A percentile compares a stretch with the other conserved stretches of the same genome.
Evolutionary conservation across 2,797 vertebrate genomes (phyloP).

Genomic region (Enteromius treurensis): DNA sequence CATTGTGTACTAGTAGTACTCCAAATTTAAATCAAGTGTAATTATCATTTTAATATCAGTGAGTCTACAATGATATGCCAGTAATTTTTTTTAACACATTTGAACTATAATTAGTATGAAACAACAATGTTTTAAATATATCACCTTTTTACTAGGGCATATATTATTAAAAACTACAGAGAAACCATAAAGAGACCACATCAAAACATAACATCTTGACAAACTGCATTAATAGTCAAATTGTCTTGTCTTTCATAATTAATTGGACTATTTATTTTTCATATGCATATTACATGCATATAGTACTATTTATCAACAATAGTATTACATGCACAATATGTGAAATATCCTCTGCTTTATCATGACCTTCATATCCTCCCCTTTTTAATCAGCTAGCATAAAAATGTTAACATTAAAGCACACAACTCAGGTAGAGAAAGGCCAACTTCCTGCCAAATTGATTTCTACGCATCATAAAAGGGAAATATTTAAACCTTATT

Average conservation of each 20-base stretch:
- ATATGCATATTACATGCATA: background rate
- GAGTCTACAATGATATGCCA: background rate
- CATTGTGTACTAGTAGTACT: background rate
- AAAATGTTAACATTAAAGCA: constrained; percentile 48
- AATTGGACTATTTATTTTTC: background rate
- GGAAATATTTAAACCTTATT: constrained; percentile 77
- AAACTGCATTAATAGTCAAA: background rate
- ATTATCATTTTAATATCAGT: background rate
- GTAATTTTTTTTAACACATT: background rate
- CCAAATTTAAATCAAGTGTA: background rate
- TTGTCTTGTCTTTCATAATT: too few species aligned
- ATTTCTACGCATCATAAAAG: constrained; percentile 79
- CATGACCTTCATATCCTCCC: background rate
- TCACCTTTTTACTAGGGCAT: background rate
- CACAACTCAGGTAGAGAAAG: constrained; percentile 62
- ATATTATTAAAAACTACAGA: background rate
- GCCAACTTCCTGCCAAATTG: constrained; percentile 77
- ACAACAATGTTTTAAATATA: background rate
- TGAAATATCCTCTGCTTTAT: background rate
- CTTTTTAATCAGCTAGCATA: background rate
- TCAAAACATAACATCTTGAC: constrained; percentile 1
- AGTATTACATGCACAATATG: background rate
- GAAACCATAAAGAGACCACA: background rate
- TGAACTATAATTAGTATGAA: background rate
- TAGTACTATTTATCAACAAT: too few species aligned